Conservation (phyloP, 1,140 invertebrate species). For the Chironomus striatipennis region DNA sequence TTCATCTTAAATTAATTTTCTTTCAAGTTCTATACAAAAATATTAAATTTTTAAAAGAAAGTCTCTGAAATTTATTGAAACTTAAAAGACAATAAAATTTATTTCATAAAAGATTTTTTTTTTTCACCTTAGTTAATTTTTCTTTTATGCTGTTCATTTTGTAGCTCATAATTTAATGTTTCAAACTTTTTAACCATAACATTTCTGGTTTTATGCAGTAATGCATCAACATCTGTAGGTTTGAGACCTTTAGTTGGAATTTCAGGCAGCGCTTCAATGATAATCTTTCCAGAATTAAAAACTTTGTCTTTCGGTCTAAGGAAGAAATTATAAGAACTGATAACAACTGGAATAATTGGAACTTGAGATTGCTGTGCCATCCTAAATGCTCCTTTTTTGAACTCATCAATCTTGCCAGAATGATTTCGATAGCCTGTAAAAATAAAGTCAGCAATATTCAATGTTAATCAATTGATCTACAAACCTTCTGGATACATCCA, state of each 20-base stretch:
- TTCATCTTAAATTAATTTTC: no score
- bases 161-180: background rate
- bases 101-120: no score
- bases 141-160: background rate
- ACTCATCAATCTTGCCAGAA: conserved; percentile 64
- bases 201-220: conserved; percentile 56
- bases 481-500: conserved; percentile 56
- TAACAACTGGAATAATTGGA: conserved; percentile 82
- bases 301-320: conserved; percentile 66
- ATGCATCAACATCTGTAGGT: conserved; percentile 55
- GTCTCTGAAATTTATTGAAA: no score
- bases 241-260: conserved; percentile 67
- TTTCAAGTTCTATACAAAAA: no score
- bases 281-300: conserved; percentile 67
- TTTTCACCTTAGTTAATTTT: no score
- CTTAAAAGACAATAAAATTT: no score
- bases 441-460: conserved; percentile 49
- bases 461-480: conserved; percentile 59
- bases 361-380: conserved; percentile 79
- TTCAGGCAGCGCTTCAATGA: conserved; percentile 69
- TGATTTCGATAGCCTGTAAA: conserved; percentile 51
- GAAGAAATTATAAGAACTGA: conserved; percentile 77
- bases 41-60: no score
- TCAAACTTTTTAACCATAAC: conserved; percentile 60
- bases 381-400: conserved; percentile 93